Base-by-base conservation (phyloP, 2,888 invertebrate genomes). In the Leptarthrus brevirostris region DNA sequence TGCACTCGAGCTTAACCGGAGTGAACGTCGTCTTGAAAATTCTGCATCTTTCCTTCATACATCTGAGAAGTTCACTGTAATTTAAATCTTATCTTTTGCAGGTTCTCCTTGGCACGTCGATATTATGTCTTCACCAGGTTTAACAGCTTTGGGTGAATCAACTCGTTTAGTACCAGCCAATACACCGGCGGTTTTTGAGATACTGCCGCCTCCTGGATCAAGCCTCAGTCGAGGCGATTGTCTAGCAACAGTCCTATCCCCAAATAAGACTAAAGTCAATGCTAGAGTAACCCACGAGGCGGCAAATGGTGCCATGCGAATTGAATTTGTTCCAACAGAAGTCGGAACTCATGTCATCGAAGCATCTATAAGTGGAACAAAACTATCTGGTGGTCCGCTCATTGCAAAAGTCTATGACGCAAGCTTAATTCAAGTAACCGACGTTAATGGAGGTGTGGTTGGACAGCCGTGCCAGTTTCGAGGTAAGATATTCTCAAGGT, bases 401-500 rank as follows among this genome's bases (percentile, higher is more conserved):
- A 91, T 95, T 76, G 96, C 96, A 79, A 96, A 97, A 87, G 97
- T 96, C 56, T 98, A 97, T 86, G 96, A 97, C 85, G 92, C 97
- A 77, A 93, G 94, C 78, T 89, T 96, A 78, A 97, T 98, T 82
- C 92, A 94, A 87, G 95, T 98, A 78, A 94, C 96, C 72, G 96
- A 97, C 83, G 93, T 98, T 34, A 93, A 95, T 79, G 95, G 93
- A 81, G 97, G 96, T 75, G 92, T 95, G 76, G 96, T 98, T 44
- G 97, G 97, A 72, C 95, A 97, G 85, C 95, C 96, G 77, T 96
- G 97, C 82, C 96, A 97, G 86, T 98, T 99, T 86, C 91, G 93
- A 90, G 77, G 77, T 78, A 30, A 8, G 69, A 69, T n/a, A 52
- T 52, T n/a, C n/a, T n/a, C n/a, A n/a, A n/a, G n/a, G n/a, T n/a